Evolutionary conservation across 2,888 invertebrate genomes (phyloP).

Genomic region (Phania funesta): DNA sequence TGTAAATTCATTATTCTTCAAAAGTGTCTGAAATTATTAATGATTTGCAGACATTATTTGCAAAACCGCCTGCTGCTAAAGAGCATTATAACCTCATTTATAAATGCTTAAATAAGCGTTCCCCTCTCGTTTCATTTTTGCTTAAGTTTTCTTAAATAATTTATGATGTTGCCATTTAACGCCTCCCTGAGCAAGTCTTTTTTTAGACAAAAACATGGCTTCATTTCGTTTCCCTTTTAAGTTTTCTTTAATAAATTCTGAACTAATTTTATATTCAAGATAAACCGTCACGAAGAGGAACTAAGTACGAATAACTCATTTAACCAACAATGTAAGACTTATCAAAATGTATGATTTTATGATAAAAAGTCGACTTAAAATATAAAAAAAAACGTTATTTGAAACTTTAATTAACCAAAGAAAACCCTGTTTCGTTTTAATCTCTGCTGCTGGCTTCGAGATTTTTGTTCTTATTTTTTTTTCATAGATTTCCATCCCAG

Average conservation of each 20-base stretch:
- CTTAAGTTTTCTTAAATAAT: background rate
- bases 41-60: background rate
- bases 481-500: no score
- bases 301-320: background rate
- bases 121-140: background rate
- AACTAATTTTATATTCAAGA: slow-evolving; percentile 2
- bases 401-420: no score
- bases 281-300: background rate
- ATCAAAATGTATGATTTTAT: no score
- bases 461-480: no score
- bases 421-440: no score
- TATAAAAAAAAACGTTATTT: no score
- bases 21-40: no score
- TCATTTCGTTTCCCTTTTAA: background rate
- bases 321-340: no score
- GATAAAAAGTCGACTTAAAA: no score
- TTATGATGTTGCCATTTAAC: slow-evolving; percentile 24
- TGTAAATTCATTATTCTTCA: no score
- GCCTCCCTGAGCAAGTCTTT: slow-evolving; percentile 11
- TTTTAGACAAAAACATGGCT: background rate
- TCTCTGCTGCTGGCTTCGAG: no score
- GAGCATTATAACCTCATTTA: background rate
- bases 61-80: background rate
- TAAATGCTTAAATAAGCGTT: background rate
- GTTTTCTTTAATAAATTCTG: background rate